Evolutionary conservation across 2,797 vertebrate species (phyloP).

Genomic region (Philypnodon macrostomus): DNA sequence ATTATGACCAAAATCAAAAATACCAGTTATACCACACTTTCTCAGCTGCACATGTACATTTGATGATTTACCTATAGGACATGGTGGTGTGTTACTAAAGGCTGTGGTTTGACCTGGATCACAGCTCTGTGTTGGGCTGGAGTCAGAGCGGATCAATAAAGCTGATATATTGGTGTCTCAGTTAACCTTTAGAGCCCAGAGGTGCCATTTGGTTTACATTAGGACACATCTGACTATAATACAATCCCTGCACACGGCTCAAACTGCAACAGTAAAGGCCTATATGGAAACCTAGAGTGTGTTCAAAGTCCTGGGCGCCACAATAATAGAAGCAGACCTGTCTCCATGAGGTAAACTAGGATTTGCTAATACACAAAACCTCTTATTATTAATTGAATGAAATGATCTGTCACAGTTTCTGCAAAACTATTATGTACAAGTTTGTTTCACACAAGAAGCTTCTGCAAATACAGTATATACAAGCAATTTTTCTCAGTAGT

Average conservation of each 20-base stretch:
- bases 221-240: slow-evolving; percentile 82
- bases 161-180: slow-evolving; percentile 80
- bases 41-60: slow-evolving; percentile 39
- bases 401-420: too few relatives aligned
- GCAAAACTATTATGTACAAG: too few relatives aligned
- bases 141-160: slow-evolving; percentile 83
- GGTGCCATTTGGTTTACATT: slow-evolving; percentile 80
- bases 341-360: too few relatives aligned
- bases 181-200: slow-evolving; percentile 68
- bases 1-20: too few relatives aligned
- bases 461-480: too few relatives aligned
- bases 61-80: slow-evolving; percentile 43
- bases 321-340: too few relatives aligned
- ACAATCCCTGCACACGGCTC: slow-evolving; percentile 64
- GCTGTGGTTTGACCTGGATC: slow-evolving; percentile 60
- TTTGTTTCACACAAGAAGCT: too few relatives aligned
- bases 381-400: too few relatives aligned
- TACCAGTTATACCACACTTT: too few relatives aligned
- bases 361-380: too few relatives aligned
- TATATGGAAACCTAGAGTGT: slow-evolving; percentile 63
- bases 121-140: slow-evolving; percentile 73
- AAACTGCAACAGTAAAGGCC: slow-evolving; percentile 66
- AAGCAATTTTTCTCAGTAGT: too few relatives aligned
- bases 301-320: too few relatives aligned
- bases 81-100: slow-evolving; percentile 34